phyloP scores from a whole-genome alignment of 2,113 vertebrate species.

The Thalassarche chlororhynchos region DNA sequence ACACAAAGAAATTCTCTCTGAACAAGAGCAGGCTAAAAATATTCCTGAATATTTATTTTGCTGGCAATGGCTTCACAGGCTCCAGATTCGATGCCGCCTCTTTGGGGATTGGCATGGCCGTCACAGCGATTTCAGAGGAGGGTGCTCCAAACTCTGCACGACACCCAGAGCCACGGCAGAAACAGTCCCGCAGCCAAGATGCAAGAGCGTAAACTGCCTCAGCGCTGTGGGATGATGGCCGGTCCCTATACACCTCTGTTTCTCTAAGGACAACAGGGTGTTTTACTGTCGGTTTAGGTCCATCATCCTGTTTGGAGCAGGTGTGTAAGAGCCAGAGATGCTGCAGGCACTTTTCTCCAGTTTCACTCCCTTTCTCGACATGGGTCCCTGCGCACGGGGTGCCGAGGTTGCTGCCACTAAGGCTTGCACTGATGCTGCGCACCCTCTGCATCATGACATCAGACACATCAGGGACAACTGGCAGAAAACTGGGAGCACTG shows the following conservation, averaged over 20 bases:
- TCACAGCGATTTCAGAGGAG: not conserved
- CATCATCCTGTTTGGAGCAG: not conserved
- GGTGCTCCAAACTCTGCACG: not conserved
- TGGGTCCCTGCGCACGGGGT: fast-evolving
- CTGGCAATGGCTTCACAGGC: conserved; percentile 56
- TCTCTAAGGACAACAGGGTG: not conserved
- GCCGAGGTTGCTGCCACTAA: not conserved
- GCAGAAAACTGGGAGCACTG: not conserved
- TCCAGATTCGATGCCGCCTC: not conserved
- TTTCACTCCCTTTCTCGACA: not conserved
- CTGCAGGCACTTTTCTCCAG: not conserved
- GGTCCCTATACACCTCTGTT: not conserved
- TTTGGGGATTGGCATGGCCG: not conserved
- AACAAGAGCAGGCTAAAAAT: conserved; percentile 69
- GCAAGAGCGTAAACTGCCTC: fast-evolving
- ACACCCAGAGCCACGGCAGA: not conserved
- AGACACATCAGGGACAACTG: not conserved
- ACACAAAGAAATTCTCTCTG: conserved; percentile 70
- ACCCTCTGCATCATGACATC: fast-evolving
- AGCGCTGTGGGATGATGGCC: fast-evolving
- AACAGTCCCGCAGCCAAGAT: not conserved
- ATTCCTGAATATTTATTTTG: conserved; percentile 54
- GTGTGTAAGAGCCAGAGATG: not conserved
- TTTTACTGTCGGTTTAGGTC: not conserved
- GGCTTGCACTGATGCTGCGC: not conserved